Conservation (phyloP, 2,113 vertebrate species). For the Tonatia bakeri region DNA sequence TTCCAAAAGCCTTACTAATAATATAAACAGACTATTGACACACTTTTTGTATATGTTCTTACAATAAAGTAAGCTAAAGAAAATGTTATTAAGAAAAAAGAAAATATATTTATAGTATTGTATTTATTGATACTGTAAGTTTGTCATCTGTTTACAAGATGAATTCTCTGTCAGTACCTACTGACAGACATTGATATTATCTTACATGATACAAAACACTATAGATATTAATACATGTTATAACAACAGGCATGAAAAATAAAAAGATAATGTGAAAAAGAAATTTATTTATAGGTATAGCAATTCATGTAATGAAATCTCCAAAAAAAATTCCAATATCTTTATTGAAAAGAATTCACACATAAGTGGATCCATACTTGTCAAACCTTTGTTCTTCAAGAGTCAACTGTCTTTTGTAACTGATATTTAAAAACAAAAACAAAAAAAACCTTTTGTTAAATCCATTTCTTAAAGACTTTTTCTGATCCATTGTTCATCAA, state of each 20-base stretch:
- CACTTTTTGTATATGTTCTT: background rate
- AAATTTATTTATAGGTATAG: background rate
- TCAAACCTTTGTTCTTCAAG: background rate
- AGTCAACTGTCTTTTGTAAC: background rate
- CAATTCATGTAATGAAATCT: background rate
- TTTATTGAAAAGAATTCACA: background rate
- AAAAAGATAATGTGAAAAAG: background rate
- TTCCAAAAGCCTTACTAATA: background rate
- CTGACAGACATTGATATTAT: background rate
- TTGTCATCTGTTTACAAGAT: background rate
- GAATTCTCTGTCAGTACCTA: background rate
- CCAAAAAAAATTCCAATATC: background rate
- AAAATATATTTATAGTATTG: too few relatives aligned
- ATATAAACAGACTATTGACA: background rate
- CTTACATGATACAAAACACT: background rate
- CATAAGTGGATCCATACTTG: background rate
- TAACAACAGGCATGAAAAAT: background rate
- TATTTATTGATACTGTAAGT: background rate
- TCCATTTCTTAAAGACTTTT: constrained; percentile 14
- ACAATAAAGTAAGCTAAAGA: background rate
- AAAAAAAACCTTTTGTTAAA: background rate
- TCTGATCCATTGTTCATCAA: background rate
- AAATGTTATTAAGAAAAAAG: background rate
- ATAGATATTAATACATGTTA: background rate
- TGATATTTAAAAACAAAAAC: too few relatives aligned